Conservation (phyloP, 2,113 vertebrate species). For the Nothoprocta pentlandii region DNA sequence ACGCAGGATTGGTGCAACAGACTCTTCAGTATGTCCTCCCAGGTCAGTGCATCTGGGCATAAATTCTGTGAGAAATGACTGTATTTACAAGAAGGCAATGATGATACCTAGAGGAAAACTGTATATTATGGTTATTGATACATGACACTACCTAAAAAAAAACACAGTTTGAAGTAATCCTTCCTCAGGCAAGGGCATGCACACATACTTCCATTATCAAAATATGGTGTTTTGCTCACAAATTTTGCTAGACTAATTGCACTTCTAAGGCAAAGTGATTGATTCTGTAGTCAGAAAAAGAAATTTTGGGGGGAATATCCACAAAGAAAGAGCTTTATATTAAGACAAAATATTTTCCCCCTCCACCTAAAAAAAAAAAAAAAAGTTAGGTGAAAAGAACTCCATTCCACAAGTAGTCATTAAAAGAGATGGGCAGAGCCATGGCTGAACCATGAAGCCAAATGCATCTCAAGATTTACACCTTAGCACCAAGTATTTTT, state of each 20-base stretch:
- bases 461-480: not conserved
- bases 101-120: not conserved
- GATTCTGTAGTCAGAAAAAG: not conserved
- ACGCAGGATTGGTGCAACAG: not conserved
- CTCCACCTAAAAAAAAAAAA: too few relatives aligned
- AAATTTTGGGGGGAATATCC: not conserved
- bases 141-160: not conserved
- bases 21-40: not conserved
- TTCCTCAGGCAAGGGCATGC: not conserved
- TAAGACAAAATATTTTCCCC: not conserved
- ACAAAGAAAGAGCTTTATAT: not conserved
- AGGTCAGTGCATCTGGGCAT: not conserved
- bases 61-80: not conserved
- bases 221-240: not conserved
- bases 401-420: accelerated
- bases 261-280: not conserved
- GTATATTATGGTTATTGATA: not conserved
- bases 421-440: not conserved
- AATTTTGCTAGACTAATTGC: not conserved
- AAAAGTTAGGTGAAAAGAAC: not conserved
- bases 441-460: not conserved
- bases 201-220: not conserved
- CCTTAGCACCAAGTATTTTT: not conserved
- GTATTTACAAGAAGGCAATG: not conserved
- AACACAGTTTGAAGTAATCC: not conserved